These are phyloP conservation scores for Bombus impatiens DNA, from an alignment of 1,140 invertebrate species.

Conservation along the genomic window DNA sequence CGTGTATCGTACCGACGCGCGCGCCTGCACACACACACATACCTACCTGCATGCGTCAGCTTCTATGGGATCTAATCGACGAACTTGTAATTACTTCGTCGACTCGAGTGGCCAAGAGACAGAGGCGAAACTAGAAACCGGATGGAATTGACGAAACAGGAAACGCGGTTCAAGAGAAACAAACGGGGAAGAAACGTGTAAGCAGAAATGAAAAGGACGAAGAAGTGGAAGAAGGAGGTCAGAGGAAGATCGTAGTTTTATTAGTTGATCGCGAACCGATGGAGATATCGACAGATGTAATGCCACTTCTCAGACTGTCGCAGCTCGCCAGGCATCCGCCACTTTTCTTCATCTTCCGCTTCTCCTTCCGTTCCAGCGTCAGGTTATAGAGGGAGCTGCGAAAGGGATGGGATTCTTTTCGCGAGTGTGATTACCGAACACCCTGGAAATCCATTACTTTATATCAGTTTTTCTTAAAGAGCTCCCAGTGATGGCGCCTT, in stretches of 20 bases:
- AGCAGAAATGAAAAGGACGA: neutral
- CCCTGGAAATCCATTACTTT: slow-evolving; percentile 72
- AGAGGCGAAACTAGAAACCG: slow-evolving; percentile 29
- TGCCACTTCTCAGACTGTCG: slow-evolving; percentile 68
- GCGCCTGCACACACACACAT: slow-evolving; percentile 4
- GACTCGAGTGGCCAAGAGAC: slow-evolving; percentile 26
- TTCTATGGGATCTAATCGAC: slow-evolving; percentile 72
- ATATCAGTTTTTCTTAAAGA: slow-evolving; percentile 70
- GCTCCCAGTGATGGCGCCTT: slow-evolving; percentile 23
- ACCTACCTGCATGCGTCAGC: slow-evolving; percentile 34
- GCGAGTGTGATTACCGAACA: slow-evolving; percentile 69
- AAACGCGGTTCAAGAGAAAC: neutral
- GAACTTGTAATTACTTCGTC: slow-evolving; percentile 76
- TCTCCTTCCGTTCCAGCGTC: neutral
- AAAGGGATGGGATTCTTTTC: neutral
- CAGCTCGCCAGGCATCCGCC: slow-evolving; percentile 44
- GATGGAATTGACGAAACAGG: neutral
- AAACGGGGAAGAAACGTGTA: neutral
- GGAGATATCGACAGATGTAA: slow-evolving; percentile 77
- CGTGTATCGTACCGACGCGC: slow-evolving; percentile 41
- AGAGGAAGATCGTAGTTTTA: slow-evolving; percentile 62
- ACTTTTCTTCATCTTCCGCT: slow-evolving; percentile 44
- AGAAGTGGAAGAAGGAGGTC: slow-evolving; percentile 1
- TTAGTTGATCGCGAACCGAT: slow-evolving; percentile 71
- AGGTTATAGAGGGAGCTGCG: neutral